phyloP scores from a whole-genome alignment of 2,113 vertebrate species.

The Parus major region DNA sequence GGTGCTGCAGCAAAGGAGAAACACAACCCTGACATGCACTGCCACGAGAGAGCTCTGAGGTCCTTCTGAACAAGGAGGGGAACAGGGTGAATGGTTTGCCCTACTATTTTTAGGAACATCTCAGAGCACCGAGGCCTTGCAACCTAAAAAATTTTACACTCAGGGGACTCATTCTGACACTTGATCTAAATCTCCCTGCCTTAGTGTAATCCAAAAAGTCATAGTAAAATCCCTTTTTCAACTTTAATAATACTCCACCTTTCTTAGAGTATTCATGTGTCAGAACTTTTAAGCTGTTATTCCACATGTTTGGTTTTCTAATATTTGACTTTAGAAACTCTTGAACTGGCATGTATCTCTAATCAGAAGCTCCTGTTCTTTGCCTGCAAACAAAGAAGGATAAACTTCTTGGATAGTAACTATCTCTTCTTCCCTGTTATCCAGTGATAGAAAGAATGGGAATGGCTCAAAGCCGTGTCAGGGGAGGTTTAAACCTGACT shows the following conservation, averaged over 20 bases:
- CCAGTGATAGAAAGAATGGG: accelerated
- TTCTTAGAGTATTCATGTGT: neutral
- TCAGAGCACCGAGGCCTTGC: neutral
- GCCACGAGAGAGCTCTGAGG: neutral
- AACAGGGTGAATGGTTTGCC: neutral
- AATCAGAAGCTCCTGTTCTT: neutral
- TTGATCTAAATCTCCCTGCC: neutral
- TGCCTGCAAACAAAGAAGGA: neutral
- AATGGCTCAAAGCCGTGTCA: neutral
- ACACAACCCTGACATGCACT: too few species aligned
- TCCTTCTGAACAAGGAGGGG: neutral
- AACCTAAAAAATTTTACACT: neutral
- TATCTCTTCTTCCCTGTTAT: neutral
- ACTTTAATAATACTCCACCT: neutral
- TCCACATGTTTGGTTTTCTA: neutral
- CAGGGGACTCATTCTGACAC: neutral
- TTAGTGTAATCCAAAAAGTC: neutral
- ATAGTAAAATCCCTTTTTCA: neutral
- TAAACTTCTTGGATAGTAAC: neutral
- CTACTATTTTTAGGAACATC: neutral
- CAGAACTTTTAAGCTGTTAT: neutral
- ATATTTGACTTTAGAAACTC: neutral
- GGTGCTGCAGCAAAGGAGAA: neutral
- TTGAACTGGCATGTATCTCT: neutral
- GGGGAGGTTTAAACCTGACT: neutral